Percentiles rank a stretch among this genome's conserved stretches.
phyloP scores from a whole-genome alignment of 2,888 invertebrate species.

The Thalpophila matura region DNA sequence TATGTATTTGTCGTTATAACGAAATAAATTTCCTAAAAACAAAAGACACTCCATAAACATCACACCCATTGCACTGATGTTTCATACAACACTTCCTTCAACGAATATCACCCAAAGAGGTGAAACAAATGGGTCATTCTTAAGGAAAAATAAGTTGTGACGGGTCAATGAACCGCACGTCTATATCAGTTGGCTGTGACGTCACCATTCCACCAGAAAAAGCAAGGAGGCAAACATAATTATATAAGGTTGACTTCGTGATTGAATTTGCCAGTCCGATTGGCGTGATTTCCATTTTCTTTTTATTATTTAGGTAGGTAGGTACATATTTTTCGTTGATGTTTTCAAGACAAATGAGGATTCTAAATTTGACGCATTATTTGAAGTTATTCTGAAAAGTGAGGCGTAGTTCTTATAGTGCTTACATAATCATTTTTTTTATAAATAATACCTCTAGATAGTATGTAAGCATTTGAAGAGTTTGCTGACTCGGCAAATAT shows the following conservation, averaged over 20 bases:
- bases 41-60: not conserved
- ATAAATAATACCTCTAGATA: not conserved
- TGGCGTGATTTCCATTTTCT: conserved; percentile 62
- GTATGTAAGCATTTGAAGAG: not conserved
- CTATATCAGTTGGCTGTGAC: conserved; percentile 60
- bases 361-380: not conserved
- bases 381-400: not conserved
- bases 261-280: conserved; percentile 69
- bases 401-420: no score
- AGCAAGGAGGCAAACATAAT: conserved; percentile 69
- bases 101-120: conserved; percentile 44
- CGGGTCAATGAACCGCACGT: conserved; percentile 59
- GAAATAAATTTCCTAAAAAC: no score
- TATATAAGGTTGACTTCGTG: conserved; percentile 68
- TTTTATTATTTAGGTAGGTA: conserved; percentile 38
- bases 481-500: conserved; percentile 4
- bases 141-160: conserved; percentile 63
- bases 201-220: conserved; percentile 62
- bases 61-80: conserved; percentile 13
- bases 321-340: not conserved
- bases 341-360: conserved; percentile 2
- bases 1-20: no score
- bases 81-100: conserved; percentile 21
- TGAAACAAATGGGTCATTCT: conserved; percentile 64
- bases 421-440: not conserved